Evolutionary conservation across 2,113 vertebrate genomes (phyloP), one percentile per base, ranked within the genome.

Genomic region (Elanus axillaris): DNA sequence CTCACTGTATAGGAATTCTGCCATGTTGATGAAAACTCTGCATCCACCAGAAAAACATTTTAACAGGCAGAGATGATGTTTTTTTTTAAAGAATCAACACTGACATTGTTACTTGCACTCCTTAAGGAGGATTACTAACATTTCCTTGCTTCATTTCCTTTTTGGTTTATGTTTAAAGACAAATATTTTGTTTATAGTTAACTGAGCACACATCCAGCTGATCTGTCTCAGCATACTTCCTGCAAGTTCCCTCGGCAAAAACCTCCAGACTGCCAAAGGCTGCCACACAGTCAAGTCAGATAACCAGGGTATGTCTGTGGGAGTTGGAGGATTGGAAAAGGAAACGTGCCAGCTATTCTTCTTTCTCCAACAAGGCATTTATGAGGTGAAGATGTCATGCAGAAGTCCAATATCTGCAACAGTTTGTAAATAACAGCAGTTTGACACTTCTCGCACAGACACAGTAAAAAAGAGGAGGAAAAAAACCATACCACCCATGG

Each of bases 181-280:
- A 95, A 94, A 68, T 92, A 94, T 87, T 95, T 92, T 89, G 76
- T 92, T 96, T 95, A 75, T 10, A 94, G 76, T 29, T 77, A 92
- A 55, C n/a, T 23, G 16, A 94, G 73, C 34, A 80, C 88, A 47
- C 64, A 81, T 74, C 47, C 94, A 96, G 72, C 55, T 86, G 75
- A 96, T 90, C 26, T 53, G 43, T 47, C 75, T 73, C 78, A 13
- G 20, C 75, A 60, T 23, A 34, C 60, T 87, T 94, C 95, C 94
- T 81, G 38, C 26, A 15, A 92, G 64, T 38, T 67, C 72, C 32
- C 72, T 36, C 6, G 0, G 58, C 43, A 60, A 38, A 78, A 53
- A 47, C 6, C 55, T 52, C 48, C 0, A 0, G 50, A 3, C 59
- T 78, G 79, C 86, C 92, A 59, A 47, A 74, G 60, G 56, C 87